A percentile compares a stretch with the other conserved stretches of the same genome.
Conservation (phyloP, 2,797 vertebrate species). For the Momotus momota region DNA sequence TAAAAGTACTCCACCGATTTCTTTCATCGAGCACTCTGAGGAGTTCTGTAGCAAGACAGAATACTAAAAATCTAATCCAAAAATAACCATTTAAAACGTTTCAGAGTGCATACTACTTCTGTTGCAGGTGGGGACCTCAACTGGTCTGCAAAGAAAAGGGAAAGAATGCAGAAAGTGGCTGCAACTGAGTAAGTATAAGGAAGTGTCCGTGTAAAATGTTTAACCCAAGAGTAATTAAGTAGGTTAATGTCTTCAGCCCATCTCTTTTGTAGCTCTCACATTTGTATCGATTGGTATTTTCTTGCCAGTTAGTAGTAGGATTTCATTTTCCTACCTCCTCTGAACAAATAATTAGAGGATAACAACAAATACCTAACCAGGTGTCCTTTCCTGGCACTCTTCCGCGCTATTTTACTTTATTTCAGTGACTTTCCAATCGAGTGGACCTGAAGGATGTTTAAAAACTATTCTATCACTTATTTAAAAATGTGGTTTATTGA, state of each 20-base stretch:
- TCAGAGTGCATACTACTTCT: background rate
- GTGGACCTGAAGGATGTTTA: background rate
- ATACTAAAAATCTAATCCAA: rapidly evolving
- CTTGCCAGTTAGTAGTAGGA: background rate
- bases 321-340: background rate
- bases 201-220: background rate
- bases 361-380: background rate
- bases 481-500: background rate
- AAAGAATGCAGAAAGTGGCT: constrained; percentile 82
- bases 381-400: background rate
- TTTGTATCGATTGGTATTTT: background rate
- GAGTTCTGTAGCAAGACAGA: background rate
- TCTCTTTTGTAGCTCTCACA: background rate
- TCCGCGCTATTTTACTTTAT: background rate
- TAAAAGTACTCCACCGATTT: background rate
- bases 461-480: background rate
- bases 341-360: background rate
- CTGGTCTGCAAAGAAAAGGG: constrained; percentile 86
- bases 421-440: background rate
- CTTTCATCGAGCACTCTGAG: background rate
- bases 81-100: rapidly evolving
- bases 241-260: background rate
- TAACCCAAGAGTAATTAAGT: background rate
- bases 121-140: constrained; percentile 91
- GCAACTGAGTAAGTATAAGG: constrained; percentile 87